phyloP scores from a whole-genome alignment of 2,113 vertebrate genomes.

The Ginglymostoma cirratum region DNA sequence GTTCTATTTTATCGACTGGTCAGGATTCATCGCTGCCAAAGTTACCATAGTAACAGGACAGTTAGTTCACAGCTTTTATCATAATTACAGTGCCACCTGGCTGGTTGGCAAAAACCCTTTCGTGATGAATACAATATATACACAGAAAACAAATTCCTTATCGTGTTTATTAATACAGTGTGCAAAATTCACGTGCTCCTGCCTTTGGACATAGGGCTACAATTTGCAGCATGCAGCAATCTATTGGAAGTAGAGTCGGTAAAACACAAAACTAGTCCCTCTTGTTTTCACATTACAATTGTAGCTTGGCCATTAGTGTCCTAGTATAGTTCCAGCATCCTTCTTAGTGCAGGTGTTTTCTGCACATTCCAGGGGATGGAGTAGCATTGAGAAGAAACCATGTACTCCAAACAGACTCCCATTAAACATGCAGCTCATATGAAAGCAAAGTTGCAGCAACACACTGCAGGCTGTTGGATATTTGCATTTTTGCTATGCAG shows the following conservation, averaged over 20 bases:
- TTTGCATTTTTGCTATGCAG: no score
- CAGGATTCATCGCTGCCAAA: background rate
- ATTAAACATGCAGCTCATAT: no score
- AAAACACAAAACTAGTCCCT: background rate
- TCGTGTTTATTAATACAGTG: background rate
- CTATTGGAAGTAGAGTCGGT: background rate
- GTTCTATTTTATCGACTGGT: background rate
- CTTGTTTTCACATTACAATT: background rate
- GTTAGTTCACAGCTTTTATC: background rate
- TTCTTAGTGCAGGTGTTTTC: background rate
- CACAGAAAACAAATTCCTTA: background rate
- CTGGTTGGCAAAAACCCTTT: background rate
- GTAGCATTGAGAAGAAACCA: background rate
- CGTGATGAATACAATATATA: background rate
- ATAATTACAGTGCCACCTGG: background rate
- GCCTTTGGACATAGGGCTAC: background rate
- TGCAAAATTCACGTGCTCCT: background rate
- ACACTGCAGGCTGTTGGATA: no score
- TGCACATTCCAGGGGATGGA: background rate
- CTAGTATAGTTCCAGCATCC: background rate
- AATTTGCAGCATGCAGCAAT: background rate
- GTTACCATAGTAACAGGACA: constrained; percentile 26
- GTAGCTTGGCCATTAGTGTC: background rate
- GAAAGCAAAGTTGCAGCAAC: no score
- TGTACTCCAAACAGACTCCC: no score